Conservation (phyloP, 2,888 invertebrate species). For the Eubasilissa splendida region DNA sequence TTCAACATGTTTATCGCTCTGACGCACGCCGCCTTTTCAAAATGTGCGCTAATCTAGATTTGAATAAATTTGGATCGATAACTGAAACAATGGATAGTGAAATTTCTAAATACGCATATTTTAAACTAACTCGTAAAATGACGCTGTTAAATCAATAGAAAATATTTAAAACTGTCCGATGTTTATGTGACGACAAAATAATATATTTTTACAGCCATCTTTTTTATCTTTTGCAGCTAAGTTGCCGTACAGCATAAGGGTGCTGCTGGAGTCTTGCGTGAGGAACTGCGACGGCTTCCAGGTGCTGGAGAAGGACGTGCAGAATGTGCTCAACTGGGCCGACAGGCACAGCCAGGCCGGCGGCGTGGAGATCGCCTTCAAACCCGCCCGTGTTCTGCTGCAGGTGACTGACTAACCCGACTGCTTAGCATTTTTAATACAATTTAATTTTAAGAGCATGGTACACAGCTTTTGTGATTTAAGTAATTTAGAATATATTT, state of each 20-base stretch:
- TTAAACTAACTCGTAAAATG: no score
- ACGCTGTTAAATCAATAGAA: no score
- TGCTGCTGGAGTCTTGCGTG: constrained; percentile 95
- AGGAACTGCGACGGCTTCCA: constrained; percentile 98
- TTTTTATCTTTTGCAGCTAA: constrained; percentile 72
- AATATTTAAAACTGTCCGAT: background rate
- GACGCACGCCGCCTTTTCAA: no score
- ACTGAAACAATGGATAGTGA: no score
- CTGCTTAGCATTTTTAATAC: no score
- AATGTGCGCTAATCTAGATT: no score
- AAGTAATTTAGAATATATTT: no score
- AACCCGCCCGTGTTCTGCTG: constrained; percentile 92
- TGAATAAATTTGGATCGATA: no score
- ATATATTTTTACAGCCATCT: constrained; percentile 35
- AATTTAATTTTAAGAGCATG: no score
- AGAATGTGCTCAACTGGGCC: constrained; percentile 92
- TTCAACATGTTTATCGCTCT: no score
- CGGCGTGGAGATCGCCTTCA: constrained; percentile 94
- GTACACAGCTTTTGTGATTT: no score
- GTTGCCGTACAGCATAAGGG: constrained; percentile 93
- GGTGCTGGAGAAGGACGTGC: constrained; percentile 87
- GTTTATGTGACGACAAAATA: constrained; percentile 7
- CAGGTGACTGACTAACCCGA: constrained; percentile 76
- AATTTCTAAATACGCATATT: no score
- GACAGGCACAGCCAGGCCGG: constrained; percentile 77